Percentiles rank a stretch among this genome's conserved stretches.
Conservation (phyloP, 1,140 invertebrate genomes). For the Dendrolimus kikuchii region DNA sequence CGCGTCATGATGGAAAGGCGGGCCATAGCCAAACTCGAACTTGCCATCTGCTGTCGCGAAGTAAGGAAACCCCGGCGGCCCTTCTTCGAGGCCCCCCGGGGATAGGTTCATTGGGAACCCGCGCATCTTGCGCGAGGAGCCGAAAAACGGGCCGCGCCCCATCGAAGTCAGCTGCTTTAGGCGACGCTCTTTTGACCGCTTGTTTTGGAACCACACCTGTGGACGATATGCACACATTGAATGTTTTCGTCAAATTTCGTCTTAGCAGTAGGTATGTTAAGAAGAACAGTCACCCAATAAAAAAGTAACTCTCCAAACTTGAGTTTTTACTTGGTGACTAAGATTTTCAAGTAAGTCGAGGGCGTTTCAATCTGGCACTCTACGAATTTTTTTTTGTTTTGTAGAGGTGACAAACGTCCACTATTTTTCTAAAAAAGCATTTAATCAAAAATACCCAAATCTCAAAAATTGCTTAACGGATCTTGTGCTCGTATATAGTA, state of each 20-base stretch:
- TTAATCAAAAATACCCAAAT: no score
- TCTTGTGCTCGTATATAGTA: no score
- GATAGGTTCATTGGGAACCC: conserved; percentile 92
- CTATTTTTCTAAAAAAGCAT: no score
- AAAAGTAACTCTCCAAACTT: no score
- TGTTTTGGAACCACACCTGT: conserved; percentile 99
- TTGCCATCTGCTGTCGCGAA: conserved; percentile 87
- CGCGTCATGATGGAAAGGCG: conserved; percentile 88
- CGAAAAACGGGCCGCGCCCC: conserved; percentile 92
- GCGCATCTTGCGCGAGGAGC: conserved; percentile 90
- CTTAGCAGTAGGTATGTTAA: no score
- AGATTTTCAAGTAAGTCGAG: no score
- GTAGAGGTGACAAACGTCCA: no score
- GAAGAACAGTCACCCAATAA: no score
- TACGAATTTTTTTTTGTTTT: no score
- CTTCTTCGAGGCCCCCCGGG: conserved; percentile 86
- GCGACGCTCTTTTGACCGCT: conserved; percentile 96
- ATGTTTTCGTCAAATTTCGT: not conserved
- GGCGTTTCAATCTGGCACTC: no score
- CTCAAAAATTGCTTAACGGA: no score
- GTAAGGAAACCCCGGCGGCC: conserved; percentile 87
- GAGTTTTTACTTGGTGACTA: no score
- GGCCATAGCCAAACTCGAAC: conserved; percentile 92
- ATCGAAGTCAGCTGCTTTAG: conserved; percentile 93
- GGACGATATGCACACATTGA: conserved; percentile 18